Evolutionary conservation across 2,797 vertebrate species (phyloP).

Genomic region (Dromococcyx pavoninus): DNA sequence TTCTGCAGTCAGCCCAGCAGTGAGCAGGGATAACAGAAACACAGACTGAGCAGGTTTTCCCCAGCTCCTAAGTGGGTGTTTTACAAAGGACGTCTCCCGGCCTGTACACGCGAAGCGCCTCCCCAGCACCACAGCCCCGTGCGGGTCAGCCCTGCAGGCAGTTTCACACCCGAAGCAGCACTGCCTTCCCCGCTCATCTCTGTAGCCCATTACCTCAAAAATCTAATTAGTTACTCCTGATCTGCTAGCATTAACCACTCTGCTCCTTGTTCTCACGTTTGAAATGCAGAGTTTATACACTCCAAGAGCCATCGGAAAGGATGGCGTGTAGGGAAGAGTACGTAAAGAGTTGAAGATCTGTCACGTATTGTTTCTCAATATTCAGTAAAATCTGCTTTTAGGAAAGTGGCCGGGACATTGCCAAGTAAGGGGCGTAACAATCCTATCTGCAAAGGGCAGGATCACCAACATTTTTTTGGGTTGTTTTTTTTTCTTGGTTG

Average conservation of each 20-base stretch:
- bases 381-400: constrained; percentile 12
- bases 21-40: neutral
- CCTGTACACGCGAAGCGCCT: fast-evolving
- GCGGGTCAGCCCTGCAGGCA: neutral
- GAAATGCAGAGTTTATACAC: neutral
- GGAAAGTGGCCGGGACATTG: constrained; percentile 15
- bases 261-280: fast-evolving
- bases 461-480: neutral
- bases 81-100: neutral
- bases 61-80: neutral
- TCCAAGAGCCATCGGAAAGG: neutral
- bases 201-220: neutral
- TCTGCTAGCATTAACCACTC: neutral
- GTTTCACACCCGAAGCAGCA: neutral
- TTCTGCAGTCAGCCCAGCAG: neutral
- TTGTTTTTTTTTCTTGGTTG: neutral
- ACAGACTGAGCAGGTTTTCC: neutral
- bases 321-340: fast-evolving
- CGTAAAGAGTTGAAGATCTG: neutral
- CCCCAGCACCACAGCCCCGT: neutral
- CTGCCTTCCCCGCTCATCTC: neutral
- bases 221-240: neutral
- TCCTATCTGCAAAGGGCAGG: constrained; percentile 24
- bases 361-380: neutral
- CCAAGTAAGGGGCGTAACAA: neutral